A percentile compares a stretch with the other conserved stretches of the same genome.
Evolutionary conservation across 1,140 invertebrate genomes (phyloP).

Genomic region (Chironomus striatipennis): DNA sequence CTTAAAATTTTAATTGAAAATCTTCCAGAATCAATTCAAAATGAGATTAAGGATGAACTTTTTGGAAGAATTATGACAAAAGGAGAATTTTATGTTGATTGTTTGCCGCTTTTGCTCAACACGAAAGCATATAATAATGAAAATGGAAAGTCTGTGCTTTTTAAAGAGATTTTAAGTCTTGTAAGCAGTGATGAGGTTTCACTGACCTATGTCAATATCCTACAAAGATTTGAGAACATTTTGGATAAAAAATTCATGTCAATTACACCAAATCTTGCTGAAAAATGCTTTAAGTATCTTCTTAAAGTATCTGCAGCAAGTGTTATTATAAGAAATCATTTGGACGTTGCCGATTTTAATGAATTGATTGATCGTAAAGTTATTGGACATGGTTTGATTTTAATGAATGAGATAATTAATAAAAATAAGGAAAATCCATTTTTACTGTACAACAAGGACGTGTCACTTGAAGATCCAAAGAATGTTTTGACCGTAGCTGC

Average conservation of each 20-base stretch:
- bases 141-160: slow-evolving; percentile 32
- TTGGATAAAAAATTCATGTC: slow-evolving; percentile 30
- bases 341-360: slow-evolving; percentile 32
- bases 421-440: slow-evolving; percentile 30
- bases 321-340: slow-evolving; percentile 34
- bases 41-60: slow-evolving; percentile 31
- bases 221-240: slow-evolving; percentile 29
- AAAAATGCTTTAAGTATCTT: slow-evolving; percentile 32
- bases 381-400: slow-evolving; percentile 31
- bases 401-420: slow-evolving; percentile 31
- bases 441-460: slow-evolving; percentile 36
- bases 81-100: slow-evolving; percentile 29
- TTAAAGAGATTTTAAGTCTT: slow-evolving; percentile 29
- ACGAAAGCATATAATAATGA: slow-evolving; percentile 33
- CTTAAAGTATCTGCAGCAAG: slow-evolving; percentile 32
- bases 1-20: slow-evolving; percentile 31
- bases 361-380: slow-evolving; percentile 33
- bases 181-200: background rate
- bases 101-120: slow-evolving; percentile 30
- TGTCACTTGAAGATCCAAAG: slow-evolving; percentile 24
- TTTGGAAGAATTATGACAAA: slow-evolving; percentile 28
- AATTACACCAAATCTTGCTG: slow-evolving; percentile 31
- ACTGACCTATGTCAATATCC: slow-evolving; percentile 25
- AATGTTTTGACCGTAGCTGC: slow-evolving; percentile 37
- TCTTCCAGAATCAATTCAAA: slow-evolving; percentile 29